phyloP scores from a whole-genome alignment of 2,888 invertebrate genomes.

The Dichetophora obliterata region DNA sequence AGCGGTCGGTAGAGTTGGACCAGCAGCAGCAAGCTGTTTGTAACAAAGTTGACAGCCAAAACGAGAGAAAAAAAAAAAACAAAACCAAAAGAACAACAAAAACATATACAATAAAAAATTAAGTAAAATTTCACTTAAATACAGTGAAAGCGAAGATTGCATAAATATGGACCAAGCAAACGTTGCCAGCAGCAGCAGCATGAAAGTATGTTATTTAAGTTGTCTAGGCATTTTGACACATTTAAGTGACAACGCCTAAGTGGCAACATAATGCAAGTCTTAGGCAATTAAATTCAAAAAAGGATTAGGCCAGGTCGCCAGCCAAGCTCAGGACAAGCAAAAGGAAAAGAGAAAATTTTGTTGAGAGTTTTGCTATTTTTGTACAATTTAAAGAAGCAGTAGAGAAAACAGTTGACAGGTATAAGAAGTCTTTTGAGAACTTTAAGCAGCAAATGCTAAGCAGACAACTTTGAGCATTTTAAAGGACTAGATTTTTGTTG shows the following conservation, averaged over 20 bases:
- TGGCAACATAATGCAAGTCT: no score
- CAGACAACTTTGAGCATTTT: no score
- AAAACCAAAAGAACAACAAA: not conserved
- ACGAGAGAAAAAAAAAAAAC: not conserved
- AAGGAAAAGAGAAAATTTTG: not conserved
- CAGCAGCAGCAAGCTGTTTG: no score
- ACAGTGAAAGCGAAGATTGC: not conserved
- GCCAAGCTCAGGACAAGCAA: no score
- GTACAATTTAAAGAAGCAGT: not conserved
- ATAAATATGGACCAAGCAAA: not conserved
- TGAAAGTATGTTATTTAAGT: constrained; percentile 14
- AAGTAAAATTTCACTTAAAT: not conserved
- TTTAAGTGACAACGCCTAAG: constrained; percentile 8
- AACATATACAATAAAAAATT: not conserved
- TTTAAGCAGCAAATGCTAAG: no score
- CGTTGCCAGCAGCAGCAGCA: not conserved
- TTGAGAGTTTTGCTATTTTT: no score
- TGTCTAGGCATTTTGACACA: constrained; percentile 8
- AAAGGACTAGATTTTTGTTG: no score
- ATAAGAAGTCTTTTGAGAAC: no score
- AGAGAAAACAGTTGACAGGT: not conserved
- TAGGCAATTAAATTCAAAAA: no score
- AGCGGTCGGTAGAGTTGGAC: no score
- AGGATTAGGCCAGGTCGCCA: not conserved
- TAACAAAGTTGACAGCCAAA: no score